Conservation (phyloP, 2,113 vertebrate species). For the Dasyurus viverrinus region DNA sequence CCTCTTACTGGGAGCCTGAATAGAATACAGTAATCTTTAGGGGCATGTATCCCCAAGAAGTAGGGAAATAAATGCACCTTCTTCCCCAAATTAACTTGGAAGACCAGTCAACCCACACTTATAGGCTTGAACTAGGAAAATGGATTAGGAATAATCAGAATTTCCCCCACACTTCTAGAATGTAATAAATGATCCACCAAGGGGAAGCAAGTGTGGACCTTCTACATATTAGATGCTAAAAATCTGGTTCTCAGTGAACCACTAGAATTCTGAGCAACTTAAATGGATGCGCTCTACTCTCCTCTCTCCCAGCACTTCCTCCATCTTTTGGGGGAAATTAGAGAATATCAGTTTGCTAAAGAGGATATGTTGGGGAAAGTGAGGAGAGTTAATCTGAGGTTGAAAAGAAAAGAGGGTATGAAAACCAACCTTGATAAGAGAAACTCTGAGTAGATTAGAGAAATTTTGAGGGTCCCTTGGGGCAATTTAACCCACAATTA, state of each 20-base stretch:
- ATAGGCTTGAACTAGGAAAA: neutral
- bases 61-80: neutral
- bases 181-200: neutral
- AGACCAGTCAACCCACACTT: neutral
- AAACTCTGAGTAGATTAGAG: neutral
- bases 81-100: neutral
- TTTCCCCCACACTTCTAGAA: neutral
- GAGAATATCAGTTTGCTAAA: neutral
- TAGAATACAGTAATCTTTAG: neutral
- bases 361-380: neutral
- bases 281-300: neutral
- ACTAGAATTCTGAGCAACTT: neutral
- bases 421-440: neutral
- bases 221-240: accelerated
- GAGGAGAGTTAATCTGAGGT: neutral
- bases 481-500: neutral
- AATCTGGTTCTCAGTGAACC: neutral
- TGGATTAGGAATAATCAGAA: neutral
- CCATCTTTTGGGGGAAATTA: neutral
- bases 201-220: accelerated
- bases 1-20: neutral
- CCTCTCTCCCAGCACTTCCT: neutral
- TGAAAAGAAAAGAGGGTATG: neutral
- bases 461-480: neutral
- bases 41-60: neutral